phyloP scores from a whole-genome alignment of 2,888 invertebrate genomes.

The Hyppa rectilinea region DNA sequence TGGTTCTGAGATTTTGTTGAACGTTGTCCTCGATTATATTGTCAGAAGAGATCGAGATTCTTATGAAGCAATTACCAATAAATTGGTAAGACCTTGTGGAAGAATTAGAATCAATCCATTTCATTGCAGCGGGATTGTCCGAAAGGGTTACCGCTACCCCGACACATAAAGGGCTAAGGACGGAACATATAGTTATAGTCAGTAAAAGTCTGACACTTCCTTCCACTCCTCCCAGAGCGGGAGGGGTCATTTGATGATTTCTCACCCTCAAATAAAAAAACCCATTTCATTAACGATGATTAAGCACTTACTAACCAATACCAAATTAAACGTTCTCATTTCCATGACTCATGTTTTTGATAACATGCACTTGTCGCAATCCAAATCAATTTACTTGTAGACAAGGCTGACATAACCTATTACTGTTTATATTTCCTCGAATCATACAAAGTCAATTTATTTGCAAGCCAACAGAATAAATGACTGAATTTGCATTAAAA shows the following conservation, averaged over 20 bases:
- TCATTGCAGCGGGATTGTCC: no score
- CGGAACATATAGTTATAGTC: no score
- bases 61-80: no score
- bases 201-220: no score
- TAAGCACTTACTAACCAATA: neutral
- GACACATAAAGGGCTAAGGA: no score
- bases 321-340: neutral
- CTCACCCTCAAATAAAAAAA: no score
- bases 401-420: slow-evolving; percentile 37
- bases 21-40: neutral
- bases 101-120: neutral
- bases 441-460: slow-evolving; percentile 56
- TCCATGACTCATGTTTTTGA: slow-evolving; percentile 17
- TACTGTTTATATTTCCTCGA: slow-evolving; percentile 52
- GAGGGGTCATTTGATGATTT: no score
- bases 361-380: slow-evolving; percentile 23
- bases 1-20: slow-evolving; percentile 11
- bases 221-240: no score
- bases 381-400: slow-evolving; percentile 26
- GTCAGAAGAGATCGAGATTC: neutral
- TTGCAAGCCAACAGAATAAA: slow-evolving; percentile 58
- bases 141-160: no score
- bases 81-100: neutral
- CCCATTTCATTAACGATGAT: neutral
- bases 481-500: slow-evolving; percentile 60